phyloP scores from a whole-genome alignment of 2,113 vertebrate genomes.

The Larimichthys crocea region DNA sequence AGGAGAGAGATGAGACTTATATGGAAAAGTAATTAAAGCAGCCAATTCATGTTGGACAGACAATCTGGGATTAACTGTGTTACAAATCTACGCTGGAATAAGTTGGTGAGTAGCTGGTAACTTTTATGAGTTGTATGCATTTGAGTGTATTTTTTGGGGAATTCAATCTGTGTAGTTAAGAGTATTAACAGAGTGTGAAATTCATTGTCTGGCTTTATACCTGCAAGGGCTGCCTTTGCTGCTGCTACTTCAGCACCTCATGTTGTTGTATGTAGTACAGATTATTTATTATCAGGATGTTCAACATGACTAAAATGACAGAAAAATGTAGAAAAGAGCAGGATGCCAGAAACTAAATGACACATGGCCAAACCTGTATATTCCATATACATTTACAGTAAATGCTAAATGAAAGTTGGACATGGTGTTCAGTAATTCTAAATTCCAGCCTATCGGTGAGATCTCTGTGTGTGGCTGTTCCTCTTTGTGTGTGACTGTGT shows the following conservation, averaged over 20 bases:
- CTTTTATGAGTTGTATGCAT: conserved; percentile 31
- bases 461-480: background rate
- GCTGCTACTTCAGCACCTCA: conserved; percentile 27
- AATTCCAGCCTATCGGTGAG: background rate
- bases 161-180: conserved; percentile 36
- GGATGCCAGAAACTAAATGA: conserved; percentile 16
- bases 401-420: background rate
- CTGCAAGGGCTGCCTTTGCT: conserved; percentile 27
- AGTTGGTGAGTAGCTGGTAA: conserved; percentile 26
- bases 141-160: conserved; percentile 15
- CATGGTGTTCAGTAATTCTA: background rate
- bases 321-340: background rate
- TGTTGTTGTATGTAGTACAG: background rate
- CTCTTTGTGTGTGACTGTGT: background rate
- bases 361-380: background rate
- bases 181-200: conserved; percentile 49
- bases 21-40: background rate
- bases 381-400: background rate
- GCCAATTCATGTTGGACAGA: background rate
- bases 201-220: conserved; percentile 44
- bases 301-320: conserved; percentile 1
- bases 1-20: background rate
- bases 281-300: conserved; percentile 26
- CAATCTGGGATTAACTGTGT: conserved; percentile 19
- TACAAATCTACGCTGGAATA: background rate